Base-by-base conservation (phyloP, 2,113 vertebrate genomes). In the Ranitomeya imitator region DNA sequence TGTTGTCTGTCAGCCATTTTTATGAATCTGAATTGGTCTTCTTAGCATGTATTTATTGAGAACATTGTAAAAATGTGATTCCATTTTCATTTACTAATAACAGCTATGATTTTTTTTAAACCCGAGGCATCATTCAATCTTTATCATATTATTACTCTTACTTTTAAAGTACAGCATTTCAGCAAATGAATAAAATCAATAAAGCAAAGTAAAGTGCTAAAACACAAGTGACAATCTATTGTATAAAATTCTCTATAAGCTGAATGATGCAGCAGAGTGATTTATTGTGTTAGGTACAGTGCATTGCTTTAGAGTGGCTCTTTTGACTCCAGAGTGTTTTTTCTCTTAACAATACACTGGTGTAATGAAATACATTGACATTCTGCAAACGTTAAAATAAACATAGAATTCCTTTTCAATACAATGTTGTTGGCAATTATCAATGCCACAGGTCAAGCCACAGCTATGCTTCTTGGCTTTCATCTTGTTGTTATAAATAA, bases 381-480 rank as follows among this genome's bases (percentile, higher is more conserved):
- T 73, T 85, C 52, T 37, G 13, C 54, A 73, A 74, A 85, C n/a
- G 51, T 71, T 23, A 55, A 85, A 85, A 85, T n/a, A 71, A 6
- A 84, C 31, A 63, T 18, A 57, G n/a, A 18, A 15, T 71, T 85
- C 60, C 6, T 85, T 71, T 85, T 13, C 4, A 52, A 57, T 2
- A 60, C 23, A 57, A 65, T 13, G 19, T 51, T 63, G 37, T 31
- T 74, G 83, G 15, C 54, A 85, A 59, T 85, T 74, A 85, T 52
- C 52, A 85, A 71, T 59, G 37, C 55, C 82, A 84, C 9, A 51
- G 82, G 82, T 85, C 83, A 85, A 57, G 23, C 73, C 54, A 57
- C 65, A 31, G 54, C n/a, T 73, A 59, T 74, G 3, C 51, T 57
- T 67, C 14, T 54, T 26, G 19, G n/a, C 63, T 37, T 84, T 51